Evolutionary conservation across 2,888 invertebrate genomes (phyloP).

Genomic region (Gari tellinella): DNA sequence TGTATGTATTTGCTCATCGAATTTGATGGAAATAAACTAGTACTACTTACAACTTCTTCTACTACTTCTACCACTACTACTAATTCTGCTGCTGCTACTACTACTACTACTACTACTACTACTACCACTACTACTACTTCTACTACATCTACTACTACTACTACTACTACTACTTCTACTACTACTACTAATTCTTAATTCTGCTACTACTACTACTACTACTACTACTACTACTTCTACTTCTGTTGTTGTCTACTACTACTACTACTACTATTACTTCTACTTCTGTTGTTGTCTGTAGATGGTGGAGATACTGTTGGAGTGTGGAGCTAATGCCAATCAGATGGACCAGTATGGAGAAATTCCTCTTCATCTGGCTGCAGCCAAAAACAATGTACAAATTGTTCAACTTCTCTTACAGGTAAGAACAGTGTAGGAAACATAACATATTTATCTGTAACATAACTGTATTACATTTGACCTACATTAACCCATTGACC

Average conservation of each 20-base stretch:
- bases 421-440: slow-evolving; percentile 67
- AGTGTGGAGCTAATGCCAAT: slow-evolving; percentile 73
- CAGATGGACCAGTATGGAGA: slow-evolving; percentile 76
- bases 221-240: too few relatives aligned
- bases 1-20: too few relatives aligned
- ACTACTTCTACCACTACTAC: too few relatives aligned
- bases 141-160: slow-evolving; percentile 7
- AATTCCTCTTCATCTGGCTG: slow-evolving; percentile 79
- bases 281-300: slow-evolving; percentile 33
- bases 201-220: slow-evolving; percentile 1
- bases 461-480: too few relatives aligned
- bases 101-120: slow-evolving; percentile 9
- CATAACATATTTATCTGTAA: too few relatives aligned
- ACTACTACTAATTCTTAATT: background rate
- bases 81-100: too few relatives aligned
- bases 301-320: slow-evolving; percentile 69
- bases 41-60: too few relatives aligned
- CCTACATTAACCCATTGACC: too few relatives aligned
- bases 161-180: slow-evolving; percentile 4
- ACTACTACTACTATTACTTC: too few relatives aligned
- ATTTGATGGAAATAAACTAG: too few relatives aligned
- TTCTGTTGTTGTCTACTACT: too few relatives aligned
- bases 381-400: slow-evolving; percentile 67
- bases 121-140: slow-evolving; percentile 9
- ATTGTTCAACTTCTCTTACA: slow-evolving; percentile 71